Conservation (phyloP, 2,888 invertebrate species). For the Platerodrilus igneus region DNA sequence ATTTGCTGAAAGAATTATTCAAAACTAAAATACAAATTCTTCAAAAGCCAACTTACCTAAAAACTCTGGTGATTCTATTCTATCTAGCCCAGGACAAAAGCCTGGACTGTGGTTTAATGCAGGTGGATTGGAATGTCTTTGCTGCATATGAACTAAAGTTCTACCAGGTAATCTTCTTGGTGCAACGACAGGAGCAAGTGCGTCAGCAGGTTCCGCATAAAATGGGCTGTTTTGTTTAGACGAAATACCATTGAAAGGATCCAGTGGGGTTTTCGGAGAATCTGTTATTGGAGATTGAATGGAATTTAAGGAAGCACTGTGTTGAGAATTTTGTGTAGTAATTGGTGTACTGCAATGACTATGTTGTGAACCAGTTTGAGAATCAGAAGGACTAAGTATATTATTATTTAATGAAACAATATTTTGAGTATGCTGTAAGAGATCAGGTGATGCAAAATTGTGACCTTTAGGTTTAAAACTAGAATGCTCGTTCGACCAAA, state of each 20-base stretch:
- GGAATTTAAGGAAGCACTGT: conserved; percentile 36
- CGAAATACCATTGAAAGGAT: conserved; percentile 25
- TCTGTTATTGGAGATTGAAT: conserved; percentile 38
- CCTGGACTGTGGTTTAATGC: conserved; percentile 41
- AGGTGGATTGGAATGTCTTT: conserved; percentile 51
- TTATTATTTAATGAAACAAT: conserved; percentile 56
- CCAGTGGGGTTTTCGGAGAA: conserved; percentile 18
- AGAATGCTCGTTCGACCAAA: conserved; percentile 62
- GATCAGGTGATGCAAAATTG: conserved; percentile 41
- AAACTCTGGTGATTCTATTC: conserved; percentile 46
- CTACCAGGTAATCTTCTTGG: conserved; percentile 36
- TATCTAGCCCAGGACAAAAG: conserved; percentile 42
- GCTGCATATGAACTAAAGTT: conserved; percentile 40
- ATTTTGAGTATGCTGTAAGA: conserved; percentile 50
- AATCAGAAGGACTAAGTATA: conserved; percentile 46
- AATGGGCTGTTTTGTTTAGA: conserved; percentile 78
- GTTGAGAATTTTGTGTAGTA: conserved; percentile 35
- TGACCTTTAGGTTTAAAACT: conserved; percentile 31
- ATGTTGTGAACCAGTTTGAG: conserved; percentile 34
- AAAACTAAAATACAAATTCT: too few relatives aligned
- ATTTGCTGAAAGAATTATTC: too few relatives aligned
- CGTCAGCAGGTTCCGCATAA: conserved; percentile 86
- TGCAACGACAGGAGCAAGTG: conserved; percentile 59
- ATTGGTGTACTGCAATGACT: conserved; percentile 40
- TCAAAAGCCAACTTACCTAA: conserved; percentile 37